A percentile compares a stretch with the other conserved stretches of the same genome.
Conservation (phyloP, 2,113 vertebrate genomes). For the Pandion haliaetus region DNA sequence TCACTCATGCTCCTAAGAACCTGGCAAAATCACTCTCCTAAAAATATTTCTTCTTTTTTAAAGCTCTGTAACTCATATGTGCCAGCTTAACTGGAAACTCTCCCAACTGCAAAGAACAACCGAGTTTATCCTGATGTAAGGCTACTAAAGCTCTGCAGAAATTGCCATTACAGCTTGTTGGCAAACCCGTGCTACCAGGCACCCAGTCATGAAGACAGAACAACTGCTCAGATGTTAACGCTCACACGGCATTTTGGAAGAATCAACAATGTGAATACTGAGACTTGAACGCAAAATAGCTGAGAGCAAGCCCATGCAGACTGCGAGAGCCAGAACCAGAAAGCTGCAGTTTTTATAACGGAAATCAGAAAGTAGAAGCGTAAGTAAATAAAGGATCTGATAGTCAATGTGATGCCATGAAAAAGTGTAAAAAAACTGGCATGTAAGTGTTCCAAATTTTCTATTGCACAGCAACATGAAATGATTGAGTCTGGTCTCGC, state of each 20-base stretch:
- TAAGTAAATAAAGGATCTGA: neutral
- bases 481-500: neutral
- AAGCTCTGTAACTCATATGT: neutral
- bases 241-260: neutral
- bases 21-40: neutral
- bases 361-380: neutral
- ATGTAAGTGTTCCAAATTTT: neutral
- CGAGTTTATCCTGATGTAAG: neutral
- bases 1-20: neutral
- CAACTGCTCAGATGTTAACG: neutral
- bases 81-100: neutral
- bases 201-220: neutral
- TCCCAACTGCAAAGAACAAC: neutral
- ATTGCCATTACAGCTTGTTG: neutral
- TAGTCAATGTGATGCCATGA: neutral
- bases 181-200: neutral
- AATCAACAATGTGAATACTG: neutral
- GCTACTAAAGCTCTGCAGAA: neutral
- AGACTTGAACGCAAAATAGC: neutral
- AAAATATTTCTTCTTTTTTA: neutral
- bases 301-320: neutral
- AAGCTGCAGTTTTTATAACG: neutral
- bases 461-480: neutral
- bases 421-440: neutral
- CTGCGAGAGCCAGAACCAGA: neutral